phyloP scores from a whole-genome alignment of 2,888 invertebrate species.

The Pandemis heparana region DNA sequence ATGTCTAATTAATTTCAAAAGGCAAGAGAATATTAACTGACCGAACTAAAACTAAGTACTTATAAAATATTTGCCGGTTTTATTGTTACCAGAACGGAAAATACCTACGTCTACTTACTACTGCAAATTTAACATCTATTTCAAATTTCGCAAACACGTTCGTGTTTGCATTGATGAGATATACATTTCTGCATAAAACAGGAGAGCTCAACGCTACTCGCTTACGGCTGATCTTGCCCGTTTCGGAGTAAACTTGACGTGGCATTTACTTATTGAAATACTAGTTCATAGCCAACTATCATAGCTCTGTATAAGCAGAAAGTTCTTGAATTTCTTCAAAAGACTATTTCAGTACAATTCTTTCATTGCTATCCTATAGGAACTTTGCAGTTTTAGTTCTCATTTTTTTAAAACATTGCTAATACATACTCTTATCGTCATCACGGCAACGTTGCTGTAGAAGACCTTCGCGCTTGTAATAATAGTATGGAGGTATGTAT shows the following conservation, averaged over 20 bases:
- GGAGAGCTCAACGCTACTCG: conserved; percentile 13
- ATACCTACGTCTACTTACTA: background rate
- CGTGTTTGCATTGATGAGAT: conserved; percentile 17
- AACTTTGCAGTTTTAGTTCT: no score
- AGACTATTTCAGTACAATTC: no score
- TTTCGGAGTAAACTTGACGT: conserved; percentile 17
- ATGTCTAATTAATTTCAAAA: no score
- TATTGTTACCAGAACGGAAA: background rate
- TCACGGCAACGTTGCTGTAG: background rate
- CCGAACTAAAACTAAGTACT: no score
- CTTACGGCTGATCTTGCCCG: conserved; percentile 16
- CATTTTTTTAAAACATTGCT: no score
- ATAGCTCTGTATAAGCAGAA: background rate
- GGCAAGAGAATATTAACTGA: no score
- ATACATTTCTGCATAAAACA: conserved; percentile 14
- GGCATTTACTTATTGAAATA: conserved; percentile 24
- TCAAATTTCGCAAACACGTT: conserved; percentile 10
- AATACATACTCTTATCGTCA: no score
- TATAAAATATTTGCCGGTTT: background rate
- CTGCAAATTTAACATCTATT: background rate
- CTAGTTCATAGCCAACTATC: conserved; percentile 9
- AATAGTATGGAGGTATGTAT: background rate
- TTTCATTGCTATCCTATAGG: no score
- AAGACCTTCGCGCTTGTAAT: background rate
- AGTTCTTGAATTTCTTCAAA: background rate